Percentiles rank a stretch among this genome's conserved stretches.
phyloP scores from a whole-genome alignment of 2,888 invertebrate genomes.

The Maniola hyperantus region DNA sequence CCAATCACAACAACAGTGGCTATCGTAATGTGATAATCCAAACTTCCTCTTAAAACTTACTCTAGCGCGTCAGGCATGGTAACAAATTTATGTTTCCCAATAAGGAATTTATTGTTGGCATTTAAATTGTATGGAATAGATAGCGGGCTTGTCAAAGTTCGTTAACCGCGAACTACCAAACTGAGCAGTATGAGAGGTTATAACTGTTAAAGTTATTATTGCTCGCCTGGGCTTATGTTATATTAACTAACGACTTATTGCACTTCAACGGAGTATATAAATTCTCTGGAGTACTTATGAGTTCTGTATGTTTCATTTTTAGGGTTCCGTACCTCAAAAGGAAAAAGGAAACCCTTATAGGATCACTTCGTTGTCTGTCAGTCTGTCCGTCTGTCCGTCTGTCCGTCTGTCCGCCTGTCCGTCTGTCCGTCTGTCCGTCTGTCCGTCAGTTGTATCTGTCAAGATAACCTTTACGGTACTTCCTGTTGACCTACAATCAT shows the following conservation, averaged over 20 bases:
- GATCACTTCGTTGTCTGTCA: no score
- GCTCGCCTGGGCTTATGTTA: constrained; percentile 53
- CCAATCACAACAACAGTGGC: no score
- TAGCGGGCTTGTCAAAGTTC: constrained; percentile 67
- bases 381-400: no score
- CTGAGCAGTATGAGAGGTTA: constrained; percentile 56
- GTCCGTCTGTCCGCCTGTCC: no score
- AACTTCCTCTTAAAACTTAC: neutral
- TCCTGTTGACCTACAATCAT: no score
- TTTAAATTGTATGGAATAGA: constrained; percentile 56
- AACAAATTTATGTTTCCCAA: constrained; percentile 5
- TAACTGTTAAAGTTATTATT: constrained; percentile 73
- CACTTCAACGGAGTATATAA: constrained; percentile 12
- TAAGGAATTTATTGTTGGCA: constrained; percentile 35
- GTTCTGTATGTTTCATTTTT: neutral
- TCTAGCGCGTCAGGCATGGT: neutral
- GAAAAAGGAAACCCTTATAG: no score
- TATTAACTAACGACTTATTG: constrained; percentile 43
- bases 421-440: no score
- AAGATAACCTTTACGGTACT: no score
- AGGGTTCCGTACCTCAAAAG: no score
- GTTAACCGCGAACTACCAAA: constrained; percentile 54
- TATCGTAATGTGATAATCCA: no score
- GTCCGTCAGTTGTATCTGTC: no score
- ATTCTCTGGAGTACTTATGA: neutral